Base-by-base conservation (phyloP, 92 coral and sea anemone species). In the Actinernus sp. region DNA sequence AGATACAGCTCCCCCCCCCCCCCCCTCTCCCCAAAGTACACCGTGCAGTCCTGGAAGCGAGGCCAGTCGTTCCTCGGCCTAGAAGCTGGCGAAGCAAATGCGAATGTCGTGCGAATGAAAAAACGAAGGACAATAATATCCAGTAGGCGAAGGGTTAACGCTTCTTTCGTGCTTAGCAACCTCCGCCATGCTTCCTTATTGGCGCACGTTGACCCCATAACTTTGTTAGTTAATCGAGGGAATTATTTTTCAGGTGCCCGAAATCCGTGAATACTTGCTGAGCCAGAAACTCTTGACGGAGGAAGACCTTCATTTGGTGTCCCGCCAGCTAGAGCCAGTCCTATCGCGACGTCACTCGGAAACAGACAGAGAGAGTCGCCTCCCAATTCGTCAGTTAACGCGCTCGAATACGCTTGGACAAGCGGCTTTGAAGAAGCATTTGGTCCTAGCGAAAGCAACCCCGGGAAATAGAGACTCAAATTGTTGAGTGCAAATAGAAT, bases 241-340 rank as follows among this genome's bases (percentile, higher is more conserved):
- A n/a, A 28, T 13, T 46, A 12, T 23, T 57, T 32, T 26, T 24
- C 63, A 90, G 97, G 97, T 94, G 7, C 39, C 97, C 0, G 98
- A 94, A 80, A 68, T 94, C 26, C 87, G 88, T 17, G 94, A 91
- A 38, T 91, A 71, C 66, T 86, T 94, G 21, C 64, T 92, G 20
- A 87, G 83, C 66, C 93, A 92, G 19, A 80, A 94, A 23, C 49
- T 82, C 19, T 67, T 88, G 61, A 87, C 98, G 4, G 98, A 91
- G 57, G 96, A 85, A 26, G 97, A 94, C 28, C 80, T 94, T 44
- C 90, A 94, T 73, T 84, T 78, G 43, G 86, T 94, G 46, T 94
- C 98, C 10, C 82, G 98, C 19, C 93, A 91, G 58, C 83, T 94
- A 27, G 98, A 94, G 61, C 92, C 96, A 76, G 81, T 63, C 65